Percentiles rank a stretch among this genome's conserved stretches.
Conservation (phyloP, 1,140 invertebrate genomes). For the Drosophila ficusphila region DNA sequence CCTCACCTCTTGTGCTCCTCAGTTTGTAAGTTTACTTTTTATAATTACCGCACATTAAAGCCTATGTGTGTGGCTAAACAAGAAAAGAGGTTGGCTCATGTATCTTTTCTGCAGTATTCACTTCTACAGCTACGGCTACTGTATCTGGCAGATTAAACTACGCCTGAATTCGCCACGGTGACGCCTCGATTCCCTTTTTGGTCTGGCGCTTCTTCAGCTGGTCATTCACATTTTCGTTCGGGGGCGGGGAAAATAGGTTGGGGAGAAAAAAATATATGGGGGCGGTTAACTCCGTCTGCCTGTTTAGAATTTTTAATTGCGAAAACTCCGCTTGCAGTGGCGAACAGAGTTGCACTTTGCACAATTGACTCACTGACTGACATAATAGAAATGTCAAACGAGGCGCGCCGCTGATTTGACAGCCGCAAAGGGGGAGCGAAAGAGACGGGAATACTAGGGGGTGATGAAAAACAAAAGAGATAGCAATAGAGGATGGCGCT, state of each 20-base stretch:
- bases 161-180: conserved; percentile 62
- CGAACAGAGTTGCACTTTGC: conserved; percentile 34
- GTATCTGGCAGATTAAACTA: conserved; percentile 51
- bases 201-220: conserved; percentile 51
- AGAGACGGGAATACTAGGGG: background rate
- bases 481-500: conserved; percentile 9
- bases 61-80: conserved; percentile 54
- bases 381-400: conserved; percentile 79
- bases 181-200: conserved; percentile 54
- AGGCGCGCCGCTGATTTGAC: conserved; percentile 70
- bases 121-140: conserved; percentile 18
- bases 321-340: background rate
- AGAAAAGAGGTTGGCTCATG: background rate
- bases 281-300: conserved; percentile 12
- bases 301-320: conserved; percentile 74
- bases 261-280: conserved; percentile 10
- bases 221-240: conserved; percentile 59
- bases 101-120: conserved; percentile 1
- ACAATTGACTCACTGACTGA: conserved; percentile 70
- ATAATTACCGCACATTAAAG: conserved; percentile 78
- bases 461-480: background rate
- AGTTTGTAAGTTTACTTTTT: conserved; percentile 67
- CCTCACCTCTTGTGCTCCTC: conserved; percentile 2
- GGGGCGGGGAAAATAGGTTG: background rate
- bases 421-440: conserved; percentile 19